phyloP scores from a whole-genome alignment of 2,888 invertebrate genomes.

The Lymantria dispar region DNA sequence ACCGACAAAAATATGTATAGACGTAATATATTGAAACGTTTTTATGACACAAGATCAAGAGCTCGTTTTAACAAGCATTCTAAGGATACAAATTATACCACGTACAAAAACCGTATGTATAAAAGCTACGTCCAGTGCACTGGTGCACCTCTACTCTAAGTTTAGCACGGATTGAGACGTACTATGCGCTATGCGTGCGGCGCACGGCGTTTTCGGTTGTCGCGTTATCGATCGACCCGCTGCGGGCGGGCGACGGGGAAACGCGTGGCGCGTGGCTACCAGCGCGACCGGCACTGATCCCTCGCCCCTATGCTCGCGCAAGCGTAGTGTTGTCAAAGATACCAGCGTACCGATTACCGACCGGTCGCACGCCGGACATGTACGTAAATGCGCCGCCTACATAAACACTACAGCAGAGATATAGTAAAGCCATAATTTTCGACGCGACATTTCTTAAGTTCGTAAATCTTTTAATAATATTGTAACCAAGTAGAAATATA shows the following conservation, averaged over 20 bases:
- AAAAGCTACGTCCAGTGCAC: conserved; percentile 49
- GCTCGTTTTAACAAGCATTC: conserved; percentile 19
- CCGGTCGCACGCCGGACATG: conserved; percentile 8
- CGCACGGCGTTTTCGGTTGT: conserved; percentile 45
- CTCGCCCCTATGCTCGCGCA: conserved; percentile 57
- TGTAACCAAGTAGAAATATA: too few relatives aligned
- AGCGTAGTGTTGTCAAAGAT: conserved; percentile 50
- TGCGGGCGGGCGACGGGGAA: conserved; percentile 36
- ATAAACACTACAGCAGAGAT: too few relatives aligned
- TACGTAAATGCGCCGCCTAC: too few relatives aligned
- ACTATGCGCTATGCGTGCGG: conserved; percentile 44
- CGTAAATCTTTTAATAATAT: too few relatives aligned
- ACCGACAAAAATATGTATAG: conserved; percentile 13
- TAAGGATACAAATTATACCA: conserved; percentile 24
- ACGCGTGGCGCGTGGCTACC: conserved; percentile 77
- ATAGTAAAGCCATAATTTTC: too few relatives aligned
- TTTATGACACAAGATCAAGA: conserved; percentile 9
- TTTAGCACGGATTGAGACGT: conserved; percentile 55
- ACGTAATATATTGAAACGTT: conserved; percentile 16
- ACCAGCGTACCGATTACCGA: conserved; percentile 28
- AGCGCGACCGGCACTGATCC: conserved; percentile 75
- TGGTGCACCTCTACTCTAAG: conserved; percentile 65
- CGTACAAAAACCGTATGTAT: conserved; percentile 38
- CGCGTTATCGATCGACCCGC: conserved; percentile 39
- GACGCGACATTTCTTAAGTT: too few relatives aligned